Percentiles rank a stretch among this genome's conserved stretches.
Conservation (phyloP, 2,888 invertebrate genomes). For the Folsomia candida region DNA sequence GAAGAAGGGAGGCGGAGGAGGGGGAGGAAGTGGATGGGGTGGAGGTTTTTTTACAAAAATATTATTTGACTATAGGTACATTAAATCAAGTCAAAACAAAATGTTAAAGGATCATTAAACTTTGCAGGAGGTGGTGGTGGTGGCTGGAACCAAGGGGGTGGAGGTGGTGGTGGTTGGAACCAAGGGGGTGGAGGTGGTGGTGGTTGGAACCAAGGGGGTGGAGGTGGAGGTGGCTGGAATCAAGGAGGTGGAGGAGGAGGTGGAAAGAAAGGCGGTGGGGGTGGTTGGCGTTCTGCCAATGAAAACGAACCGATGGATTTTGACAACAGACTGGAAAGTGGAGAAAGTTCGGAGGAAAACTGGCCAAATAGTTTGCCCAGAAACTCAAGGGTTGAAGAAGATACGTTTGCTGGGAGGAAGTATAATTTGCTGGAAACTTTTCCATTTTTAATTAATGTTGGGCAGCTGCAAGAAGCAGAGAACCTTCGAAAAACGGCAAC, state of each 20-base stretch:
- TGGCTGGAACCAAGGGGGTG: too few species aligned
- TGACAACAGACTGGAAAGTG: neutral
- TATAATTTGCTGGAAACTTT: neutral
- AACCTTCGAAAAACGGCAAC: neutral
- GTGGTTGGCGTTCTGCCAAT: neutral
- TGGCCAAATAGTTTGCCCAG: slow-evolving; percentile 4
- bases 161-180: too few species aligned
- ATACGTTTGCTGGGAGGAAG: neutral
- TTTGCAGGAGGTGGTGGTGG: neutral
- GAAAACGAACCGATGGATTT: neutral
- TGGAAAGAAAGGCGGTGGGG: slow-evolving; percentile 2
- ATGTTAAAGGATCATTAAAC: too few species aligned
- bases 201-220: too few species aligned
- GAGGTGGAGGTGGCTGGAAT: too few species aligned
- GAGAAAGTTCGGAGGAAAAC: neutral
- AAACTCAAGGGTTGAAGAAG: neutral
- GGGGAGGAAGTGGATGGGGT: neutral
- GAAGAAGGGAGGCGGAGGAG: slow-evolving; percentile 6
- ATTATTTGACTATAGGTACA: neutral
- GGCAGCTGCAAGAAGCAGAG: neutral
- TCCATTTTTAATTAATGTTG: neutral
- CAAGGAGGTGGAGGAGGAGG: neutral
- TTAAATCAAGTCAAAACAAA: neutral
- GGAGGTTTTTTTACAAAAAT: neutral
- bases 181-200: too few species aligned